Evolutionary conservation across 2,888 invertebrate genomes (phyloP).

Genomic region (Sinhomidia bicolor): DNA sequence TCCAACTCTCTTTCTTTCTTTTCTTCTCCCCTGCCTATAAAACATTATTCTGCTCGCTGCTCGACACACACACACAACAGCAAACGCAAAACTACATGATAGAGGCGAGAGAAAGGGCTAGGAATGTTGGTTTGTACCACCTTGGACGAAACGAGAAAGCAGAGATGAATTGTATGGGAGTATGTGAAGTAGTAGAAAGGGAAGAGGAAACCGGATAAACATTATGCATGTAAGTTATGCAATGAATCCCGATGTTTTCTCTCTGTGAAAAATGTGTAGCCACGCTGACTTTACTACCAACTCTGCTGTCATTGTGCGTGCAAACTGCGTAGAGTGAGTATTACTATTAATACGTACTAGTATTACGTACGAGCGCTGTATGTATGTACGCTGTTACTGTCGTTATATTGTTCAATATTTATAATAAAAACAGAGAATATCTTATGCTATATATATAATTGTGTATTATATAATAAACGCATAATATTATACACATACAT

Average conservation of each 20-base stretch:
- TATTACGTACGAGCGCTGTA: not conserved
- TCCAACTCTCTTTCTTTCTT: conserved; percentile 12
- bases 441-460: too few relatives aligned
- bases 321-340: not conserved
- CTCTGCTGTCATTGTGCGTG: not conserved
- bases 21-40: conserved; percentile 25
- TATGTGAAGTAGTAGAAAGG: too few relatives aligned
- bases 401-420: not conserved
- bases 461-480: not conserved
- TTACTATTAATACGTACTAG: too few relatives aligned
- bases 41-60: conserved; percentile 29
- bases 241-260: conserved; percentile 54
- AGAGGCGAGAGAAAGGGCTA: conserved; percentile 7
- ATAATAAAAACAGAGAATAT: conserved; percentile 15
- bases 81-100: too few relatives aligned
- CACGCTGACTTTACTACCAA: not conserved
- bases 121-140: conserved; percentile 31
- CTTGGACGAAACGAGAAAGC: conserved; percentile 3
- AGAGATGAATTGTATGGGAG: conserved; percentile 36
- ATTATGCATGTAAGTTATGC: conserved; percentile 65
- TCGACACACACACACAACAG: conserved; percentile 8
- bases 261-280: not conserved
- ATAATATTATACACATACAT: not conserved
- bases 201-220: conserved; percentile 53
- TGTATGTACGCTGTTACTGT: not conserved